phyloP scores from a whole-genome alignment of 2,113 vertebrate genomes.

The Microcebus lehilahytsara region DNA sequence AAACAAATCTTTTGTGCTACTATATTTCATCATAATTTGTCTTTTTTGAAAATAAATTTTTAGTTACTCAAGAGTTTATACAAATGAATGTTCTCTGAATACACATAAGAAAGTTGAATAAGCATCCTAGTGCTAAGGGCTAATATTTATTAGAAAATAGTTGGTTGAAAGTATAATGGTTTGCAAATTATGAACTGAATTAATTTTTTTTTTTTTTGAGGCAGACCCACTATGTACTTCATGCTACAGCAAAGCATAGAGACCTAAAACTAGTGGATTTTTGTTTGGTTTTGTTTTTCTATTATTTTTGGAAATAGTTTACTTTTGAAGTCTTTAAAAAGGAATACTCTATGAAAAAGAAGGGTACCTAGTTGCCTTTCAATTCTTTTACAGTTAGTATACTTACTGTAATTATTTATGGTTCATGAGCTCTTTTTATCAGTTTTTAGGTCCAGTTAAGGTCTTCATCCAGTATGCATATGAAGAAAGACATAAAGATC shows the following conservation, averaged over 20 bases:
- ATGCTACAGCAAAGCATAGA: neutral
- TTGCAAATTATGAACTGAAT: conserved; percentile 1
- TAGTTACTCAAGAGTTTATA: conserved; percentile 19
- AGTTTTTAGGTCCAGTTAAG: neutral
- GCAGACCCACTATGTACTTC: neutral
- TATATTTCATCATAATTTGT: conserved; percentile 41
- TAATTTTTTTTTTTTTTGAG: neutral
- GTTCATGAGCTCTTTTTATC: neutral
- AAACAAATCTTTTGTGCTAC: conserved; percentile 1
- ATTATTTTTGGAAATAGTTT: neutral
- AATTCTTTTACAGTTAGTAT: neutral
- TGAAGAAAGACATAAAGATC: neutral
- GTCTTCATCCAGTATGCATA: neutral
- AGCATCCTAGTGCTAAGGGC: neutral
- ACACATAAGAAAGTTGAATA: neutral
- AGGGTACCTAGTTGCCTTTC: neutral
- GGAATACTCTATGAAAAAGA: neutral
- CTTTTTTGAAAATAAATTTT: conserved; percentile 29
- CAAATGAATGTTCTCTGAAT: conserved; percentile 41
- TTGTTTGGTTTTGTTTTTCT: neutral
- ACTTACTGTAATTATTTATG: neutral
- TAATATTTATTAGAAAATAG: conserved; percentile 40
- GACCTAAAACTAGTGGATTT: neutral
- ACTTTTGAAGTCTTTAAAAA: conserved; percentile 13
- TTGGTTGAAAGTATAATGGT: neutral